These are phyloP conservation scores for Bombus pascuorum DNA, from an alignment of 1,140 invertebrate genomes.

Conservation along the genomic window DNA sequence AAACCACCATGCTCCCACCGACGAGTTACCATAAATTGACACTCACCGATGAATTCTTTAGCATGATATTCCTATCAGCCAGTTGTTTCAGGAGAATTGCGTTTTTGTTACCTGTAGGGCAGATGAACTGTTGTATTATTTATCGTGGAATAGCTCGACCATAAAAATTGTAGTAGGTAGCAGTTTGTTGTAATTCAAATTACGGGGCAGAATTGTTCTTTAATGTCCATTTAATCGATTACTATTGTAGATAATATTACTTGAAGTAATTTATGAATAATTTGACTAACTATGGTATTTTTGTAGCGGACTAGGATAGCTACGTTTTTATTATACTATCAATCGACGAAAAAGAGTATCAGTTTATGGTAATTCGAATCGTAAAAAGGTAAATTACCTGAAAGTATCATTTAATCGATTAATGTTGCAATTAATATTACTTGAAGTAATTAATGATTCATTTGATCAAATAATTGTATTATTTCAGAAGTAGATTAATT, in stretches of 20 bases:
- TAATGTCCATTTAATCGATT: no score
- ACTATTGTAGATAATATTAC: no score
- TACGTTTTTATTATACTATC: background rate
- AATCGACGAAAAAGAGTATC: background rate
- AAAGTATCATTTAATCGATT: no score
- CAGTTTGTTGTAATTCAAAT: background rate
- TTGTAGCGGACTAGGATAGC: no score
- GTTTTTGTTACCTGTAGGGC: background rate
- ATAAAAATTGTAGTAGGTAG: background rate
- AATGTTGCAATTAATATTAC: no score
- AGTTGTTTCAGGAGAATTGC: background rate
- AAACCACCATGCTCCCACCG: background rate
- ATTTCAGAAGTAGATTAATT: background rate
- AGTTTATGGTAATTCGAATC: background rate
- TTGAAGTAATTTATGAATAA: background rate
- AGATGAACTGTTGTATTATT: background rate
- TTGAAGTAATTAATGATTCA: background rate
- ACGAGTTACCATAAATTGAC: conserved; percentile 8
- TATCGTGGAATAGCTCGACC: background rate
- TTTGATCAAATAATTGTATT: background rate
- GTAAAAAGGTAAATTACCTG: background rate
- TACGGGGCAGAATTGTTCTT: background rate
- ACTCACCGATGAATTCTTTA: background rate
- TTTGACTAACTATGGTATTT: no score
- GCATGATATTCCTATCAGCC: no score